Percentiles rank a stretch among this genome's conserved stretches.
These are phyloP conservation scores for Heliopora coerulea DNA, from an alignment of 92 coral and sea anemone species.

Conservation along the genomic window DNA sequence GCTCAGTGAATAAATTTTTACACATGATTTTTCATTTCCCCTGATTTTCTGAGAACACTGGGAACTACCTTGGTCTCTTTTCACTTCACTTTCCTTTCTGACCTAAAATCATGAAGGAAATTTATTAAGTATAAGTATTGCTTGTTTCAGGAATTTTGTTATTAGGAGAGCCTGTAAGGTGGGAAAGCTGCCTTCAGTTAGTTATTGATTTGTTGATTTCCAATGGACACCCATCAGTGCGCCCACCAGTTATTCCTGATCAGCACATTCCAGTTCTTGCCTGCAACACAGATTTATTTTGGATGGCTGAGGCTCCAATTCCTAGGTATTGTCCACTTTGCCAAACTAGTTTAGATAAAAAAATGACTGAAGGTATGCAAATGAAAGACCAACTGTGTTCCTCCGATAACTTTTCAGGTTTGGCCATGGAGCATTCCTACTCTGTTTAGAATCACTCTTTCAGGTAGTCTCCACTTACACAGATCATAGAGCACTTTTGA, in stretches of 20 bases:
- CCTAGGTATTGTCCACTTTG: slow-evolving; percentile 55
- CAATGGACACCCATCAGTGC: slow-evolving; percentile 54
- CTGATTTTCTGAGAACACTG: too few relatives aligned
- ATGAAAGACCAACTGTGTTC: not conserved
- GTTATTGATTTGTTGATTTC: slow-evolving; percentile 62
- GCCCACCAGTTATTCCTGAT: not conserved
- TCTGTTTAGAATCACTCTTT: slow-evolving; percentile 61
- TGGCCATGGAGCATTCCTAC: slow-evolving; percentile 78
- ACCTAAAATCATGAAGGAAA: too few relatives aligned
- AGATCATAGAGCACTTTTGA: not conserved
- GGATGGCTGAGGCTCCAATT: slow-evolving; percentile 66
- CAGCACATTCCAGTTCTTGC: slow-evolving; percentile 65
- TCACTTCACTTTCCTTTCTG: too few relatives aligned
- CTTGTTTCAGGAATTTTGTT: slow-evolving; percentile 55
- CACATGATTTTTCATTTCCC: too few relatives aligned
- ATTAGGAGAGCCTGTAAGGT: slow-evolving; percentile 74
- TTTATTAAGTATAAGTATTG: too few relatives aligned
- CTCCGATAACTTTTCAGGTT: slow-evolving; percentile 39
- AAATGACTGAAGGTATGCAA: too few relatives aligned
- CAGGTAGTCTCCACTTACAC: slow-evolving; percentile 38
- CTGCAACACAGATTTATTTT: slow-evolving; percentile 66
- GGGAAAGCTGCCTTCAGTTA: slow-evolving; percentile 74
- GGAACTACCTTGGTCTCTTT: too few relatives aligned
- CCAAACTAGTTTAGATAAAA: too few relatives aligned
- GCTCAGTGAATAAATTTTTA: too few relatives aligned